A percentile compares a stretch with the other conserved stretches of the same genome.
phyloP scores from a whole-genome alignment of 2,888 invertebrate species.

The Pandemis cinnamomeana region DNA sequence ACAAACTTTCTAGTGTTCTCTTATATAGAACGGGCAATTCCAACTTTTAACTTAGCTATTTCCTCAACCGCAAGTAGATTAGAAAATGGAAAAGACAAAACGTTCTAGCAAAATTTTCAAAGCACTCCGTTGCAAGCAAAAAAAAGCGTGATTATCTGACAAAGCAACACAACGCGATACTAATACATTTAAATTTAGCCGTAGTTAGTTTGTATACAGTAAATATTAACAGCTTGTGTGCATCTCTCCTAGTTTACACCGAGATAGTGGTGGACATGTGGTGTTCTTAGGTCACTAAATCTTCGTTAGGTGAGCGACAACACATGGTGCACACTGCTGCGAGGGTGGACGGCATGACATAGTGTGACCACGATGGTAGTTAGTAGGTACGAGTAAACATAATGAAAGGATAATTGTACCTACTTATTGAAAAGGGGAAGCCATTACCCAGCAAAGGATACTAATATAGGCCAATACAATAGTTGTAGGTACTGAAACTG shows the following conservation, averaged over 20 bases:
- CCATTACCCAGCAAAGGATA: too few species aligned
- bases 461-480: too few species aligned
- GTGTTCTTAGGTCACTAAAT: conserved; percentile 66
- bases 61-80: conserved; percentile 8
- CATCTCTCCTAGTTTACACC: conserved; percentile 24
- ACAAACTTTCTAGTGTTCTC: conserved; percentile 25
- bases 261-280: conserved; percentile 47
- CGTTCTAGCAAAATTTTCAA: background rate
- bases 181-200: background rate
- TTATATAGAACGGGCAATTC: conserved; percentile 18
- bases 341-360: conserved; percentile 39
- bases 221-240: background rate
- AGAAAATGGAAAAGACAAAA: background rate
- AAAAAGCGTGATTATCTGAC: background rate
- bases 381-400: too few species aligned
- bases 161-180: too few species aligned
- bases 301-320: conserved; percentile 67
- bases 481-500: too few species aligned
- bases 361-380: background rate
- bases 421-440: too few species aligned
- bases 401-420: too few species aligned
- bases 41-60: conserved; percentile 10
- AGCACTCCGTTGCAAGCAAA: background rate
- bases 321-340: conserved; percentile 54
- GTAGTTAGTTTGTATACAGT: background rate